phyloP scores from a whole-genome alignment of 2,113 vertebrate species.

The Herpailurus yagouaroundi region DNA sequence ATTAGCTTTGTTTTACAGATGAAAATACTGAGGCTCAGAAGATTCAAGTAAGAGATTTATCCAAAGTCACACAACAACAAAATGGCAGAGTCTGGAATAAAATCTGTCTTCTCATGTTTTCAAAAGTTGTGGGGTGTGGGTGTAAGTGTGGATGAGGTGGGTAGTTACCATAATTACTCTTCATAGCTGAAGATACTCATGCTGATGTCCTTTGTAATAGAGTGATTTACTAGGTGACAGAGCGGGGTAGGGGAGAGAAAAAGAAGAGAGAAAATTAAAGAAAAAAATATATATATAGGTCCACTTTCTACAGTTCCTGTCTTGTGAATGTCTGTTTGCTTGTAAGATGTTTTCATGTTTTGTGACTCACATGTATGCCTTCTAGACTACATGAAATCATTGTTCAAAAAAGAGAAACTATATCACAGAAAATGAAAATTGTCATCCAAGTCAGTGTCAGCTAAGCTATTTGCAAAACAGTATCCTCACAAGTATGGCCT shows the following conservation, averaged over 20 bases:
- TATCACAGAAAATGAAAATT: background rate
- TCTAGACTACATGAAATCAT: background rate
- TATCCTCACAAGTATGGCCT: background rate
- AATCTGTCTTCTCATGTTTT: background rate
- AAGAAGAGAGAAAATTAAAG: background rate
- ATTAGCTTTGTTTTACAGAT: background rate
- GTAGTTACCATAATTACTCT: background rate
- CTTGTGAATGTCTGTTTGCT: background rate
- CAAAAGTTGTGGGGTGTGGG: background rate
- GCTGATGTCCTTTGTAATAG: background rate
- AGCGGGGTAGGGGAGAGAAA: background rate
- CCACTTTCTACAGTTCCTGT: background rate
- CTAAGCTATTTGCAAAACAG: background rate
- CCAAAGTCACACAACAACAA: background rate
- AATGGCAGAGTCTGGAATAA: background rate
- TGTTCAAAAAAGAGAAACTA: background rate
- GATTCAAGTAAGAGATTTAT: background rate
- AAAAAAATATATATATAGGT: background rate
- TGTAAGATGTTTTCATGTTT: background rate
- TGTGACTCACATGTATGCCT: background rate
- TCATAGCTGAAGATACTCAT: background rate
- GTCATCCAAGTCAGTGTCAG: background rate
- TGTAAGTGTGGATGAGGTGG: background rate
- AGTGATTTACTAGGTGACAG: background rate
- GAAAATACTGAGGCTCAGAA: background rate